Conservation (phyloP, 1,140 invertebrate species). For the Zaprionus kolodkinae region DNA sequence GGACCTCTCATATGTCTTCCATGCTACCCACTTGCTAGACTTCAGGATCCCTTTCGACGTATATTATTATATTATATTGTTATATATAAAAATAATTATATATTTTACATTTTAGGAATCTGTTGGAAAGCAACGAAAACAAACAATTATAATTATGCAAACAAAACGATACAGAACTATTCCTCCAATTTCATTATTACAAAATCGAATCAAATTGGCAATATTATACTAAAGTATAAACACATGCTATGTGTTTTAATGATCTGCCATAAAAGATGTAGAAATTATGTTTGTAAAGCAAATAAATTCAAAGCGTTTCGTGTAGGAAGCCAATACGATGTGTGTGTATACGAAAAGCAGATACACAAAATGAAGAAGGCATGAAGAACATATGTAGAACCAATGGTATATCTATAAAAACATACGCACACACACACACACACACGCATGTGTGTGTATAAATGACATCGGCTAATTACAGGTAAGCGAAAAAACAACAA, state of each 20-base stretch:
- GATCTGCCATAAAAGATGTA: neutral
- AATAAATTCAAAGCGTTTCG: neutral
- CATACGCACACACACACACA: neutral
- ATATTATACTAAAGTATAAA: neutral
- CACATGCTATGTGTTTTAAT: neutral
- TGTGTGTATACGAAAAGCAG: conserved; percentile 25
- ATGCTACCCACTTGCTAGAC: too few species aligned
- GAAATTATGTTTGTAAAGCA: conserved; percentile 12
- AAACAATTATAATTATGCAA: neutral
- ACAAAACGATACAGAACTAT: neutral
- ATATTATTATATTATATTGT: too few species aligned
- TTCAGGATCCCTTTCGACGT: too few species aligned
- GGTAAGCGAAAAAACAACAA: conserved; percentile 68
- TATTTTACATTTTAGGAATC: too few species aligned
- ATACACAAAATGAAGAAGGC: conserved; percentile 48
- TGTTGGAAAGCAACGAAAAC: neutral
- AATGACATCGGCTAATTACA: conserved; percentile 81
- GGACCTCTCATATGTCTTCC: too few species aligned
- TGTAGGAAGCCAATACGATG: conserved; percentile 9
- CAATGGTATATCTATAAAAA: neutral
- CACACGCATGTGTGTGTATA: conserved; percentile 19
- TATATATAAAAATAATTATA: too few species aligned
- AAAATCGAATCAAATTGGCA: neutral
- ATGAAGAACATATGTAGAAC: conserved; percentile 8
- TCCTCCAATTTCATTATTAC: neutral